These are phyloP conservation scores for Neoitamus cyanurus DNA, from an alignment of 2,888 invertebrate species.

Conservation along the genomic window DNA sequence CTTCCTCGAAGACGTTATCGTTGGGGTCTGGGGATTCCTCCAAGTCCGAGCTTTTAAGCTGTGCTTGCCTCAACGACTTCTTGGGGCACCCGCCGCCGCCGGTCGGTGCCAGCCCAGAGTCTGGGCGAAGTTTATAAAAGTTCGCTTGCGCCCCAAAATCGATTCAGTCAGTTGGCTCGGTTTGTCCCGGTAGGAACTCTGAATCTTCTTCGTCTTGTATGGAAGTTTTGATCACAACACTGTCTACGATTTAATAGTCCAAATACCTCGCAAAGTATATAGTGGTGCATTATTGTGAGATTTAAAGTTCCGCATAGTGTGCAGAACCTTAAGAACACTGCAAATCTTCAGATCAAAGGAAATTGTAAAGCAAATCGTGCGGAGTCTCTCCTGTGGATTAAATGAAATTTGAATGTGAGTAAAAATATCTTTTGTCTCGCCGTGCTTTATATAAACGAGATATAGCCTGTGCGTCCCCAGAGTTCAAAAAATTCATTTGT, in stretches of 20 bases:
- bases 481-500: not conserved
- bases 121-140: conserved; percentile 48
- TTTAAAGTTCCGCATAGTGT: not conserved
- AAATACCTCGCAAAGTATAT: not conserved
- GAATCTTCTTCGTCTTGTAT: not conserved
- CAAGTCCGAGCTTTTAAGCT: not conserved
- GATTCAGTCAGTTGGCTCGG: conserved; percentile 48
- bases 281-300: not conserved
- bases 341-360: not conserved
- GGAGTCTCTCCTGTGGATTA: conserved; percentile 16
- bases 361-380: not conserved
- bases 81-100: not conserved
- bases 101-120: not conserved
- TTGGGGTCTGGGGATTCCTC: not conserved
- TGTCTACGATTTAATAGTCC: not conserved
- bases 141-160: conserved; percentile 9
- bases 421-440: not conserved
- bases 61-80: not conserved
- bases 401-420: conserved; percentile 44
- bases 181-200: not conserved
- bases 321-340: not conserved
- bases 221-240: not conserved
- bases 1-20: not conserved
- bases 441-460: not conserved
- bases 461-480: not conserved